These are phyloP conservation scores for Epinephelus cyanopodus DNA, from an alignment of 2,113 vertebrate species.

Conservation along the genomic window DNA sequence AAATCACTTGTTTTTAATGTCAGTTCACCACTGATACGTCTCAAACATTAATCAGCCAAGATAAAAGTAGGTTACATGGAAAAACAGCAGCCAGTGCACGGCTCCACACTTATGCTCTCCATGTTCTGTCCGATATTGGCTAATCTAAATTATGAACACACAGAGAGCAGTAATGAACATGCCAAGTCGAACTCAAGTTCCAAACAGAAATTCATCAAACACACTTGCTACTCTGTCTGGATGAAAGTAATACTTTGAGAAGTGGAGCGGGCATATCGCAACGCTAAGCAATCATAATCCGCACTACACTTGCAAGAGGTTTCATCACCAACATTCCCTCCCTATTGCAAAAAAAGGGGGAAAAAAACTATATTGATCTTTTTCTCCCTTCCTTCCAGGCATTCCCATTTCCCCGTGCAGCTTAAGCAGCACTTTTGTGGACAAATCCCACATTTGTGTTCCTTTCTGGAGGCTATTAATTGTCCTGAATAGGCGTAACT, in stretches of 20 bases:
- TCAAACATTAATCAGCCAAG: conserved; percentile 48
- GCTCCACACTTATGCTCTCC: conserved; percentile 21
- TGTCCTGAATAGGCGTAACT: conserved; percentile 79
- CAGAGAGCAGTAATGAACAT: conserved; percentile 66
- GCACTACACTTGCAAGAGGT: conserved; percentile 81
- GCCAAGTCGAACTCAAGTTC: conserved; percentile 62
- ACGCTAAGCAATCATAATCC: conserved; percentile 83
- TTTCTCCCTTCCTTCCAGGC: conserved; percentile 72
- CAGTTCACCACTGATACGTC: conserved; percentile 40
- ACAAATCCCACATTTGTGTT: conserved; percentile 80
- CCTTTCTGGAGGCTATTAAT: conserved; percentile 80
- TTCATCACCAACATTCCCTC: conserved; percentile 83
- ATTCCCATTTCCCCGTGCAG: conserved; percentile 81
- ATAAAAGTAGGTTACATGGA: conserved; percentile 68
- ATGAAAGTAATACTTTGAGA: conserved; percentile 80
- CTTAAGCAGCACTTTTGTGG: conserved; percentile 82
- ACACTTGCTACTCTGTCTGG: conserved; percentile 60
- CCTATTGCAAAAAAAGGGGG: conserved; percentile 57
- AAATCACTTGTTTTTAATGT: conserved; percentile 44
- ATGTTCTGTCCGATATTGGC: conserved; percentile 48
- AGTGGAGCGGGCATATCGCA: conserved; percentile 80
- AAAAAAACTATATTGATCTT: conserved; percentile 76
- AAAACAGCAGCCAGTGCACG: conserved; percentile 41
- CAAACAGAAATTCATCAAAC: conserved; percentile 78
- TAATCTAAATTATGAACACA: conserved; percentile 68